A percentile compares a stretch with the other conserved stretches of the same genome.
Conservation (phyloP, 2,888 invertebrate species). For the Drosophila atroscutellata region DNA sequence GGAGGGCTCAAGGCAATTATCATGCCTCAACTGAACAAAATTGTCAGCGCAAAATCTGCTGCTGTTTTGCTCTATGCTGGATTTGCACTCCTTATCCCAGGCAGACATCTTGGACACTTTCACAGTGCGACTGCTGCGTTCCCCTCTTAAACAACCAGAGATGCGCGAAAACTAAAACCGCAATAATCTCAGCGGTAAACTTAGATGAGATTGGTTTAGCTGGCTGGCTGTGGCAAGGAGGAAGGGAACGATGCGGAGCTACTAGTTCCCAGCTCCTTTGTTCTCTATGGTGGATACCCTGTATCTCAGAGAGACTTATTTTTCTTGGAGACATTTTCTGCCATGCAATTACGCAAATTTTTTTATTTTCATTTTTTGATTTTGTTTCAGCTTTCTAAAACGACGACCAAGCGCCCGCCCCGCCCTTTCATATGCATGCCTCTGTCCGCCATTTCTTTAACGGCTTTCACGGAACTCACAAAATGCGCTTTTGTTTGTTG, state of each 20-base stretch:
- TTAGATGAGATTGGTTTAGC: constrained; percentile 19
- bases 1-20: constrained; percentile 45
- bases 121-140: not conserved
- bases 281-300: constrained; percentile 1
- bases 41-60: constrained; percentile 40
- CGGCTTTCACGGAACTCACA: constrained; percentile 42
- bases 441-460: constrained; percentile 13
- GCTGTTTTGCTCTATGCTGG: constrained; percentile 3
- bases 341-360: constrained; percentile 6
- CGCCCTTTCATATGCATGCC: not conserved
- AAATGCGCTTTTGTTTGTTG: constrained; percentile 70
- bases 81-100: constrained; percentile 41
- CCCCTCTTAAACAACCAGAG: not conserved
- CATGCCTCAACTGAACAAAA: constrained; percentile 34
- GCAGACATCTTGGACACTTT: constrained; percentile 49
- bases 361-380: not conserved
- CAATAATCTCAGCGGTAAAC: constrained; percentile 20
- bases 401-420: not conserved
- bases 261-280: constrained; percentile 1
- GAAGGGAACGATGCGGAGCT: not conserved
- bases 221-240: not conserved
- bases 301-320: constrained; percentile 1
- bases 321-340: constrained; percentile 6
- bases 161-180: constrained; percentile 50
- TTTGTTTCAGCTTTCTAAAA: not conserved